A percentile compares a stretch with the other conserved stretches of the same genome.
phyloP scores from a whole-genome alignment of 92 coral and sea anemone genomes.

The Parazoanthus swiftii region DNA sequence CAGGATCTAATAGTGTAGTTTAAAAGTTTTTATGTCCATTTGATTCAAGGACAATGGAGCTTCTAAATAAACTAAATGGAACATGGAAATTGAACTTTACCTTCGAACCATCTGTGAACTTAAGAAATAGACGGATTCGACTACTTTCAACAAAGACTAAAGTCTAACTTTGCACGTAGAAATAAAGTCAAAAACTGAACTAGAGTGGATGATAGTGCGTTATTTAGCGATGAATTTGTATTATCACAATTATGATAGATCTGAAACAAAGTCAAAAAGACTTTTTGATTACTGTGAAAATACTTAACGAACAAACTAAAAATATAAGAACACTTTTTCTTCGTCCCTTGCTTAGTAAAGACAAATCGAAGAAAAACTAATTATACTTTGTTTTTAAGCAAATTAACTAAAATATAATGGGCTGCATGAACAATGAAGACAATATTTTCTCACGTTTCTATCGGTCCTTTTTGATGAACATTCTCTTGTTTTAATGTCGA shows the following conservation, averaged over 20 bases:
- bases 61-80: background rate
- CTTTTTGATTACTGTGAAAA: background rate
- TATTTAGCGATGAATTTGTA: background rate
- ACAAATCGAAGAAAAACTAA: too few relatives aligned
- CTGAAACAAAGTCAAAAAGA: background rate
- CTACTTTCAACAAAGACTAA: background rate
- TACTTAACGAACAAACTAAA: background rate
- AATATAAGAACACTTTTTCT: background rate
- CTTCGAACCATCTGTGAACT: background rate
- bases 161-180: background rate
- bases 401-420: too few relatives aligned
- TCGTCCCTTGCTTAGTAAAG: too few relatives aligned
- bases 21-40: background rate
- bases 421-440: too few relatives aligned
- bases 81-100: background rate
- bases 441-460: too few relatives aligned
- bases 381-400: too few relatives aligned
- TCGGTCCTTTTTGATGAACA: too few relatives aligned
- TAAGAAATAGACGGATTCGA: constrained; percentile 15
- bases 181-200: background rate
- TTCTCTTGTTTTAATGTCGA: too few relatives aligned
- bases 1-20: background rate
- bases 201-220: background rate
- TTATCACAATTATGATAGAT: background rate
- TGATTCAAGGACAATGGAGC: background rate